Evolutionary conservation across 1,140 invertebrate species (phyloP), one percentile per base, ranked within the genome.

Genomic region (Camponotus pennsylvanicus): DNA sequence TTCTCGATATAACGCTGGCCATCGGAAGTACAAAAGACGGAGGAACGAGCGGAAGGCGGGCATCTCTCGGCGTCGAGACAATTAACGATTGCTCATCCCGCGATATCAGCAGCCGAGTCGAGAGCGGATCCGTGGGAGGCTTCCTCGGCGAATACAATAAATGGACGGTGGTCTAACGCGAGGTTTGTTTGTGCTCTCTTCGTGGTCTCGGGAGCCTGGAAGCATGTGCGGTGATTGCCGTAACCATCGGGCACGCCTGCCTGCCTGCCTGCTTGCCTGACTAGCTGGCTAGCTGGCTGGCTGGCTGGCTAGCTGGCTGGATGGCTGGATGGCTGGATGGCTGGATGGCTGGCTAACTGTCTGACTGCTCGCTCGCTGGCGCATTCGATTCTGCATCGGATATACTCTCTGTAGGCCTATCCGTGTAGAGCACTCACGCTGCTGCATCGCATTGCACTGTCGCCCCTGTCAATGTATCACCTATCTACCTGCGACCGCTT

Each of bases 201-300:
- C 79, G 82, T 84, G 85, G 84, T 89, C 79, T 83, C 88, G 87
- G 90, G 75, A 89, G 88, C 90, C 89, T 93, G 91, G 92, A 88
- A 92, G 91, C 92, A 92, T 93, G 92, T 92, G 91, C 89, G 88
- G 91, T 92, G 92, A 93, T 92, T 93, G 92, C 92, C 90, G 92
- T 92, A 92, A 92, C 91, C 91, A 92, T 92, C 88, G 91, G 92
- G 92, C 91, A 93, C 92, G 92, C 92, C 92, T 93, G 91, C 90
- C 85, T 85, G 86, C 71, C 87, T 90, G 78, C 52, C 69, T 86
- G 85, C 61, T 45, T 80, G 42, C 64, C 70, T 79, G 69, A 40
- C 76, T 71, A 80, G 32, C 61, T 71, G 75, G 57, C 82, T 86
- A 66, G 32, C 76, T 77, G 85, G 67, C 78, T 73, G 69, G 69